Evolutionary conservation across 2,888 invertebrate genomes (phyloP), one percentile per base, ranked within the genome.

Genomic region (Synanthedon formicaeformis): DNA sequence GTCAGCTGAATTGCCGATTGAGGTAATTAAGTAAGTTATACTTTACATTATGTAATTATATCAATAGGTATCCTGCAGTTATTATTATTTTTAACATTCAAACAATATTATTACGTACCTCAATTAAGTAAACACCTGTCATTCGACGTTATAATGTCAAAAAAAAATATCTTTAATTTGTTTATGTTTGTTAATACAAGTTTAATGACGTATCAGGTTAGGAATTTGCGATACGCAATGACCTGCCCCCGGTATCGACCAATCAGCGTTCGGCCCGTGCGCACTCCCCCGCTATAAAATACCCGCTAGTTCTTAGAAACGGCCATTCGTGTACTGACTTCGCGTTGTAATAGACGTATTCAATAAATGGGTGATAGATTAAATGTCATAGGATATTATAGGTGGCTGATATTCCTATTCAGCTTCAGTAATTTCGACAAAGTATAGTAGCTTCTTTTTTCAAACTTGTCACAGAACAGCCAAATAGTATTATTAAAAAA

Each of bases 391-490:
- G 78, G 73, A 70, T 82, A 77, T 62, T 82, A 84, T 81, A 72
- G 81, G 81, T 77, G 88, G 89, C 68, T 90, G 69, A 83, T 89
- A 81, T 79, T 86, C 69, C 63, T 88, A 63, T 82, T 85, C 71
- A 80, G 89, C 69, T 84, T 90, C 78, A 84, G 89, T 84, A 81
- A 88, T 88, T 75, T 78, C 40, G 76, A 78, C 61, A 68, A 73
- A 67, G 76, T 78, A 71, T 80, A 78, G 67, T 51, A 23, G 23
- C 23, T 23, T 23, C 23, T 41, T 53, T 52, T 11, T 49, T 49
- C 12, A 16, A 23, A 23, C 23, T 13, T 49, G 4, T 16, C 23
- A 18, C 18, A 49, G 18, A 16, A 49, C 12, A 18, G 8, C 23
- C 13, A 3, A 49, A 49, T 18, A 49, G 16, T 49, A 49, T 49